Conservation (phyloP, 2,888 invertebrate genomes). For the Tupiocoris notatus region DNA sequence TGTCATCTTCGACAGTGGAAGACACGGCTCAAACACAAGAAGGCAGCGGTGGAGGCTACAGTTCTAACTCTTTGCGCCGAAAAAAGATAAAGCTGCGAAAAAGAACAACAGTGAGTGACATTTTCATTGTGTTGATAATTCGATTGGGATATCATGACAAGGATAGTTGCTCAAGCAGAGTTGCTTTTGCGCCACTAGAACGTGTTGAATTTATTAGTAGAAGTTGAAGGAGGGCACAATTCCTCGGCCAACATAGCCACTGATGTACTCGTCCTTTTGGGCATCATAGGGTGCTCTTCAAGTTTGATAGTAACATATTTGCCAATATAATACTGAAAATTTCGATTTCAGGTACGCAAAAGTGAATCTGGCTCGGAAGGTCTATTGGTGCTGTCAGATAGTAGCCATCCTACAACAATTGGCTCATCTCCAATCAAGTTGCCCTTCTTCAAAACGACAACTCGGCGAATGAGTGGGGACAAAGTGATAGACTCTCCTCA, state of each 20-base stretch:
- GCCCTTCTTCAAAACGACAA: constrained; percentile 34
- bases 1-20: constrained; percentile 60
- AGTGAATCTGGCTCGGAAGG: constrained; percentile 63
- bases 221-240: no score
- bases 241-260: no score
- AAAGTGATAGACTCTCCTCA: constrained; percentile 53
- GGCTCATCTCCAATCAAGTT: constrained; percentile 39
- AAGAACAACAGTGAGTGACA: constrained; percentile 53
- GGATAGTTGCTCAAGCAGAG: no score
- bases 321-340: not conserved
- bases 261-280: no score
- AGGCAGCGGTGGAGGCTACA: constrained; percentile 53
- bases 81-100: constrained; percentile 56
- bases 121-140: no score
- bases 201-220: no score
- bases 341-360: constrained; percentile 55
- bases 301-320: not conserved
- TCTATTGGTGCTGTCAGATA: constrained; percentile 51
- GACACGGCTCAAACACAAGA: constrained; percentile 51
- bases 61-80: constrained; percentile 55
- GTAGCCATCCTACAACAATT: constrained; percentile 51
- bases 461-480: constrained; percentile 61
- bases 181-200: no score
- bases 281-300: no score
- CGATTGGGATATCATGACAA: no score